phyloP scores from a whole-genome alignment of 1,140 invertebrate species.

The Battus philenor region DNA sequence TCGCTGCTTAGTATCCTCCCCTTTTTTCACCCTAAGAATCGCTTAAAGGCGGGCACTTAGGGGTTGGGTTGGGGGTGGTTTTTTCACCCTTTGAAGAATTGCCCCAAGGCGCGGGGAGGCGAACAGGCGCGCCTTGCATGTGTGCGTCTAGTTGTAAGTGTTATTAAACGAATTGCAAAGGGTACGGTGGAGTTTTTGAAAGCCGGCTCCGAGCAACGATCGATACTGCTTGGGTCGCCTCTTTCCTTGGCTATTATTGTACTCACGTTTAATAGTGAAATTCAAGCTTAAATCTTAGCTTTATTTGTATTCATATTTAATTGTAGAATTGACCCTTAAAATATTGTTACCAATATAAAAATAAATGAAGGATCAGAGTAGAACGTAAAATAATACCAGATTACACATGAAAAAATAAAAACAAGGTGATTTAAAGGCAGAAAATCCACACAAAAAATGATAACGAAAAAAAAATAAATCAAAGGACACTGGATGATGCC shows the following conservation, averaged over 20 bases:
- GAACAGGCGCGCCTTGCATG: constrained; percentile 24
- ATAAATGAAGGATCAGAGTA: no score
- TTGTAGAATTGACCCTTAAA: no score
- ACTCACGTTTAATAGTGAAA: no score
- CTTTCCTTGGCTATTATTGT: background rate
- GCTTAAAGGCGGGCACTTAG: constrained; percentile 57
- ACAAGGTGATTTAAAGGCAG: no score
- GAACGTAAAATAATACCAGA: no score
- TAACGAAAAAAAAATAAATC: no score
- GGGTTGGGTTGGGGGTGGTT: constrained; percentile 46
- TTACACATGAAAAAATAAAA: no score
- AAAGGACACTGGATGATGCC: no score
- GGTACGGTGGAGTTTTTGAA: constrained; percentile 54
- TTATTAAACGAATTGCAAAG: constrained; percentile 61
- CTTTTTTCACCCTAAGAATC: constrained; percentile 72
- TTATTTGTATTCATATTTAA: no score
- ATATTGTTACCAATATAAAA: no score
- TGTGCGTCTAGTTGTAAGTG: constrained; percentile 53
- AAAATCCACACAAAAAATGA: no score
- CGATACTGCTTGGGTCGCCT: background rate
- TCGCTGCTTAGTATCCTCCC: constrained; percentile 70
- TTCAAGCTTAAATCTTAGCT: no score
- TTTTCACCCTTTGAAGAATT: constrained; percentile 75
- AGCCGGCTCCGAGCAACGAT: constrained; percentile 17
- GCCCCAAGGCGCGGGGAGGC: constrained; percentile 62